Evolutionary conservation across 2,113 vertebrate species (phyloP), one percentile per base, ranked within the genome.

Genomic region (Shinisaurus crocodilurus): DNA sequence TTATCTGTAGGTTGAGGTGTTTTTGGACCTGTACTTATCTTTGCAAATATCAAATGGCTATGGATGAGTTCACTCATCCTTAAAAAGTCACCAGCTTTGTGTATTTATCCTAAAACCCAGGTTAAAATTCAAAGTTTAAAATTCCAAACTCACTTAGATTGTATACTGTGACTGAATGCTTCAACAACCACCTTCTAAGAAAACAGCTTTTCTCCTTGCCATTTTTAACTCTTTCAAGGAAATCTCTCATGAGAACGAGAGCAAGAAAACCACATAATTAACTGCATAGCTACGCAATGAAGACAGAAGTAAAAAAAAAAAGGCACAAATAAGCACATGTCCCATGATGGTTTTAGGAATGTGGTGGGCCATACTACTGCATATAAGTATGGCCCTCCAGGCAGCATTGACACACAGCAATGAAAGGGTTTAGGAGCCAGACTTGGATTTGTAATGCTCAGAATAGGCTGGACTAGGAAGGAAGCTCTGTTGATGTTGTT

Each of bases 1-100:
- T 87, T 90, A 57, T 91, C 1, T 69, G 34, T 54, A 57, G 48
- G 63, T 69, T 77, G 40, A 50, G 6, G 72, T 37, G 43, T 40
- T 81, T 65, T 45, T 88, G 32, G 87, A 84, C 40, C 40, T 80
- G 63, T 29, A 69, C 1, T 76, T 75, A 40, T 80, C 90, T 25
- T 90, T 94, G 4, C 5, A 95, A 80, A 90, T 82, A 63, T 9
- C 12, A 91, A 18, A 92, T 94, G 93, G 87, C 0, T 87, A 18
- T 34, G 88, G 82, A 89, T 82, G 90, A 92, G 3, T 1, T 75
- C 88, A 50, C 63, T 75, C 10, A 85, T 87, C 16, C 10, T 70
- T 93, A 91, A 77, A 93, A 92, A 90, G 13, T 16, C 5, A 40
- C 69, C 70, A 6, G 81, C 67, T 0, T 85, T 1, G 48, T 92